A percentile compares a stretch with the other conserved stretches of the same genome.
Evolutionary conservation across 2,888 invertebrate genomes (phyloP).

Genomic region (Fabriciana adippe): DNA sequence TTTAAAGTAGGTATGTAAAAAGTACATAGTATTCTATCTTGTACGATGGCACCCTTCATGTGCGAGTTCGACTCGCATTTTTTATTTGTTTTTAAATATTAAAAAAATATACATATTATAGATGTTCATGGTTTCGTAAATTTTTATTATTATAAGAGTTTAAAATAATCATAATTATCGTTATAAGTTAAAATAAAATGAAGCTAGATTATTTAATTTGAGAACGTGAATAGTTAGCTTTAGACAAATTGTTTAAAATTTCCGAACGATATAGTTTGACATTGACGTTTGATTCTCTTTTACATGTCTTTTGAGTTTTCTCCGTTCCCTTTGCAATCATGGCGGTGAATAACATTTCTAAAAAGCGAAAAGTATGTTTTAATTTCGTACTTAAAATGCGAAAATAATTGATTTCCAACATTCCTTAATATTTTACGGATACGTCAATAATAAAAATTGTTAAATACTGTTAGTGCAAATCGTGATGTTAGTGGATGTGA

Average conservation of each 20-base stretch:
- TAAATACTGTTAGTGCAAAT: conserved; percentile 51
- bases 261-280: conserved; percentile 47
- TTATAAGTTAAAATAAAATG: too few species aligned
- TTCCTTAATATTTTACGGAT: conserved; percentile 36
- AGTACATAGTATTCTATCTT: too few species aligned
- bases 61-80: too few species aligned
- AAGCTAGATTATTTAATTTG: neutral
- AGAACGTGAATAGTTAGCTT: conserved; percentile 4
- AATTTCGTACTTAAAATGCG: conserved; percentile 45
- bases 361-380: conserved; percentile 80
- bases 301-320: conserved; percentile 62
- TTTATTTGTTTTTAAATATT: too few species aligned
- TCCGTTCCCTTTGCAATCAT: conserved; percentile 74
- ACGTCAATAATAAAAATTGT: conserved; percentile 39
- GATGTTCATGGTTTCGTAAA: too few species aligned
- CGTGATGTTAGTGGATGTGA: conserved; percentile 72
- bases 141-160: too few species aligned
- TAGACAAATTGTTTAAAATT: conserved; percentile 2
- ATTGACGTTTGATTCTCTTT: conserved; percentile 56
- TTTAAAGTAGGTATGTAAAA: too few species aligned
- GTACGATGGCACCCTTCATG: too few species aligned
- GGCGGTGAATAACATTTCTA: conserved; percentile 79
- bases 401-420: conserved; percentile 52
- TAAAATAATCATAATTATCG: too few species aligned
- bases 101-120: too few species aligned